Percentiles rank a stretch among this genome's conserved stretches.
phyloP scores from a whole-genome alignment of 2,113 vertebrate species.

The Plecturocebus donacophilus region DNA sequence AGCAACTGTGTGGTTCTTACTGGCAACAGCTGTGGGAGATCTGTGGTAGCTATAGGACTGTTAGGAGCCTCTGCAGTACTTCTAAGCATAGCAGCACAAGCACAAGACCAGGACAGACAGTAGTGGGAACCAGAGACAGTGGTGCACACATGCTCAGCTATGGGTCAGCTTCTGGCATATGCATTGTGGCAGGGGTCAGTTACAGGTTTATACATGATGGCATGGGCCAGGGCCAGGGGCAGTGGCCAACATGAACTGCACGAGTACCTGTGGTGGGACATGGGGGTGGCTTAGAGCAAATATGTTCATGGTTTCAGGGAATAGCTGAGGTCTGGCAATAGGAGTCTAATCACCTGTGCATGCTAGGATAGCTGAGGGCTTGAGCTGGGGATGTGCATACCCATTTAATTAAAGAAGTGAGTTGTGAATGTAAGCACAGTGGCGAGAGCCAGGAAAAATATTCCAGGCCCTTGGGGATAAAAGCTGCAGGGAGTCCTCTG shows the following conservation, averaged over 20 bases:
- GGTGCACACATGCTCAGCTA: neutral
- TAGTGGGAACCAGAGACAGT: neutral
- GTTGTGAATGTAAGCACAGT: too few relatives aligned
- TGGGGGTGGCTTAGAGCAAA: fast-evolving
- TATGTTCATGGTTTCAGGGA: fast-evolving
- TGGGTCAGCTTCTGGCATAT: too few relatives aligned
- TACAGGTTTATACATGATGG: too few relatives aligned
- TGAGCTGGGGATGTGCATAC: fast-evolving
- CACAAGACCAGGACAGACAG: neutral
- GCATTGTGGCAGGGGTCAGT: too few relatives aligned
- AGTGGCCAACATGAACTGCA: neutral
- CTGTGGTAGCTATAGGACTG: neutral
- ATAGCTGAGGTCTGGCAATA: neutral
- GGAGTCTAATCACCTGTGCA: neutral
- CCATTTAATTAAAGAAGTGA: neutral
- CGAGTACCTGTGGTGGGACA: too few relatives aligned
- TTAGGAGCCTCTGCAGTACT: neutral
- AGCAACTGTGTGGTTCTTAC: neutral
- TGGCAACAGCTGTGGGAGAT: neutral
- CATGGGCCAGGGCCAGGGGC: too few relatives aligned
- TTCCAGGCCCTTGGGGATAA: neutral
- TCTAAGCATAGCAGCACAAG: neutral
- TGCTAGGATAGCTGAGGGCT: neutral
- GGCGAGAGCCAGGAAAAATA: neutral
- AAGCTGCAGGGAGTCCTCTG: neutral